Evolutionary conservation across 37 sponge, comb jelly and placozoan genomes (phyloP).

Genomic region (Beroe ovata): DNA sequence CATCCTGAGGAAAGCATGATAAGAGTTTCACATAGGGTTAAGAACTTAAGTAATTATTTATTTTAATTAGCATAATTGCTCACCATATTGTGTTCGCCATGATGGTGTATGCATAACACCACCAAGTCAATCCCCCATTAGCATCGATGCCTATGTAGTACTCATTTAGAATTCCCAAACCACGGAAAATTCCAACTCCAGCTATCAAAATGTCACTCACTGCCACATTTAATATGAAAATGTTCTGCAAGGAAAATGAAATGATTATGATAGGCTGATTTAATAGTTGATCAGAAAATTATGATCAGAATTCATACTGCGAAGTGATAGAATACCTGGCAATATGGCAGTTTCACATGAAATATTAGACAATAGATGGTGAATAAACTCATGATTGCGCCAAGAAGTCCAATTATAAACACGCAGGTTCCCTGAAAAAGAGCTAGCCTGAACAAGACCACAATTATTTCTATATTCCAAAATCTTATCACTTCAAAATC

Average conservation of each 20-base stretch:
- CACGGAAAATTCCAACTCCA: neutral
- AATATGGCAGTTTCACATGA: conserved; percentile 36
- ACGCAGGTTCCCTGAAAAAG: neutral
- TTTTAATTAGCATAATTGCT: too few species aligned
- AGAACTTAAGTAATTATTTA: too few species aligned
- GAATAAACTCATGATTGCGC: neutral
- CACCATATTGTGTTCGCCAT: conserved; percentile 30
- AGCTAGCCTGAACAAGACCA: too few species aligned
- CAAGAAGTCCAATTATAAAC: neutral
- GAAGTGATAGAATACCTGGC: too few species aligned
- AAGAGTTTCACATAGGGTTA: too few species aligned
- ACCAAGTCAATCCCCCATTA: conserved; percentile 5
- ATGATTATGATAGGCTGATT: neutral
- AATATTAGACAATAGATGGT: conserved; percentile 26
- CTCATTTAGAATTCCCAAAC: neutral
- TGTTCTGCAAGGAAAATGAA: neutral
- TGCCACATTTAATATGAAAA: conserved; percentile 42
- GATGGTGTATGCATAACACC: conserved; percentile 33
- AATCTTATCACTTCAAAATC: too few species aligned
- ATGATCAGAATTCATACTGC: too few species aligned
- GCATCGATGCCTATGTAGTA: neutral
- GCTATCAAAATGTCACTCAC: conserved; percentile 20
- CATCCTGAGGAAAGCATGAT: conserved; percentile 32
- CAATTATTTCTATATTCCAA: neutral
- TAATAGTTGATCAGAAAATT: too few species aligned